These are phyloP conservation scores for Ladona fulva DNA, from an alignment of 1,140 invertebrate genomes.

Conservation along the genomic window DNA sequence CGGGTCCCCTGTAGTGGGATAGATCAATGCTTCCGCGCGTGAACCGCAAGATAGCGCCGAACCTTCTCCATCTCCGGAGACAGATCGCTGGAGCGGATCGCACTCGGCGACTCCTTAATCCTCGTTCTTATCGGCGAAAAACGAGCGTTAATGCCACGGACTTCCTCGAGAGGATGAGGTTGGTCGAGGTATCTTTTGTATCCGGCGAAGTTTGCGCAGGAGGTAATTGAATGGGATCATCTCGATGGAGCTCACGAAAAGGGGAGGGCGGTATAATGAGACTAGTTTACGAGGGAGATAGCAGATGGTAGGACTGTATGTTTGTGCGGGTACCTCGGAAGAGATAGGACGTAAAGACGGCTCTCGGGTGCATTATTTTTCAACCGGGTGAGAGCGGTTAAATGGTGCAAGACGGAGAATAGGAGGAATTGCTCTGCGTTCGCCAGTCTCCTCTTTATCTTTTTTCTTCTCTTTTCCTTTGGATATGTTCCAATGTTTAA, in stretches of 20 bases:
- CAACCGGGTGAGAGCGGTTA: not conserved
- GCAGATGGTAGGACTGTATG: not conserved
- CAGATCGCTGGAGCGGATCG: no score
- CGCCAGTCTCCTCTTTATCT: not conserved
- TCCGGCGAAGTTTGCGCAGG: no score
- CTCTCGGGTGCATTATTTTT: not conserved
- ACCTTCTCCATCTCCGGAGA: no score
- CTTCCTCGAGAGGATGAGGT: no score
- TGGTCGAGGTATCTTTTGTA: no score
- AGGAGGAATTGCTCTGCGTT: not conserved
- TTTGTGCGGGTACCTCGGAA: not conserved
- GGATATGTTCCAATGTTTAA: not conserved
- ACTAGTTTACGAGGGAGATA: not conserved
- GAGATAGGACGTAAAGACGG: not conserved
- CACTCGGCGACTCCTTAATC: no score
- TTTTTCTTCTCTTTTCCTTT: not conserved
- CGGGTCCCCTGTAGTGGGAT: no score
- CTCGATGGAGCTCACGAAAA: not conserved
- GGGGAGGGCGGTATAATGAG: not conserved
- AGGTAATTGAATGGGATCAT: no score
- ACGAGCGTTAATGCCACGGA: no score
- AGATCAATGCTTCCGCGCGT: no score
- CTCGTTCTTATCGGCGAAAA: no score
- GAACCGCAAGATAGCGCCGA: no score
- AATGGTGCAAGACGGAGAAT: not conserved